phyloP scores from a whole-genome alignment of 2,888 invertebrate genomes.

The Sthenelais limicola region DNA sequence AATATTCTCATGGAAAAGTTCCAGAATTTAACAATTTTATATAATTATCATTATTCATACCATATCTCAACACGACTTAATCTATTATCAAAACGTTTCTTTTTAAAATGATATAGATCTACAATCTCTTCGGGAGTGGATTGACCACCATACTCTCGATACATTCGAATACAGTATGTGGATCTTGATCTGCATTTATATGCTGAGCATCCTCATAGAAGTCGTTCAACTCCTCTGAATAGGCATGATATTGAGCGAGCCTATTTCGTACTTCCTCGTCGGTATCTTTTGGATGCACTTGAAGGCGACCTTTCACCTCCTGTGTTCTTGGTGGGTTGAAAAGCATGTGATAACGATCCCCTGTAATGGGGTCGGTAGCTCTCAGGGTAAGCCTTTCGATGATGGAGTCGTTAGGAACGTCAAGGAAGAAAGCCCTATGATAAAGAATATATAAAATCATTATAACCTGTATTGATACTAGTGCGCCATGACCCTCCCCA shows the following conservation, averaged over 20 bases:
- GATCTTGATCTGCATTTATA: slow-evolving; percentile 71
- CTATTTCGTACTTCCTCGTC: slow-evolving; percentile 57
- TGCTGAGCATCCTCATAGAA: slow-evolving; percentile 67
- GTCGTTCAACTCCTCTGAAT: slow-evolving; percentile 67
- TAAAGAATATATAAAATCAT: background rate
- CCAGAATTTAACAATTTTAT: too few relatives aligned
- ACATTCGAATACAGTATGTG: slow-evolving; percentile 72
- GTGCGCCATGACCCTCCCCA: too few relatives aligned
- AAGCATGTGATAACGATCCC: slow-evolving; percentile 70
- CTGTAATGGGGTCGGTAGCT: slow-evolving; percentile 70
- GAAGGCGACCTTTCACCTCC: slow-evolving; percentile 66
- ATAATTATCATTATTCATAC: too few relatives aligned
- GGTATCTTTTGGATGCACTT: slow-evolving; percentile 61
- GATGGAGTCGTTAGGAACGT: slow-evolving; percentile 71
- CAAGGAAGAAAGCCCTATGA: slow-evolving; percentile 71
- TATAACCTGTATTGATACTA: too few relatives aligned
- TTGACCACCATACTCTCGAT: slow-evolving; percentile 71
- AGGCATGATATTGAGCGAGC: slow-evolving; percentile 63
- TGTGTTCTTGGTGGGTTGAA: slow-evolving; percentile 71
- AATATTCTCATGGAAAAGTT: too few relatives aligned
- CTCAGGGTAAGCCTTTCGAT: slow-evolving; percentile 69
- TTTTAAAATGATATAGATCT: too few relatives aligned
- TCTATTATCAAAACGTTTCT: too few relatives aligned
- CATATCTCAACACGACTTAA: too few relatives aligned
- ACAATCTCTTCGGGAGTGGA: slow-evolving; percentile 63